These are phyloP conservation scores for Myiagra hebetior DNA, from an alignment of 2,113 vertebrate species.

Conservation along the genomic window DNA sequence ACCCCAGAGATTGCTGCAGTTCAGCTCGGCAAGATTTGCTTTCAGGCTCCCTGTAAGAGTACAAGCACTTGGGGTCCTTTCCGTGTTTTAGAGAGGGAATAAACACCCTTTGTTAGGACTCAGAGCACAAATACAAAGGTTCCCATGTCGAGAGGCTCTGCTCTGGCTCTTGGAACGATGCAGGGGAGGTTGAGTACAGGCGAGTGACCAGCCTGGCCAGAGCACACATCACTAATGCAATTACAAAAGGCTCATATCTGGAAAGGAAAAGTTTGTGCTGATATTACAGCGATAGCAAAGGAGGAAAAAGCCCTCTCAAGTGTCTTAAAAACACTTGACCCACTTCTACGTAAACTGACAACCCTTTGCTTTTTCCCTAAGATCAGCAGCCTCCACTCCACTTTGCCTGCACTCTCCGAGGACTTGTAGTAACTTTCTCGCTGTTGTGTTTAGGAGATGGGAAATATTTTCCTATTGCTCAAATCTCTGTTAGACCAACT, in stretches of 20 bases:
- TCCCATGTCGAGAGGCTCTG: neutral
- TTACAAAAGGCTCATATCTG: neutral
- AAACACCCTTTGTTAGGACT: neutral
- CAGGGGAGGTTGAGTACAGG: neutral
- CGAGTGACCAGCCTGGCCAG: rapidly evolving
- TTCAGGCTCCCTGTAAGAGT: neutral
- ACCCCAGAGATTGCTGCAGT: neutral
- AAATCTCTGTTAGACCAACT: neutral
- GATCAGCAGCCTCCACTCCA: neutral
- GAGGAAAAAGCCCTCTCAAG: neutral
- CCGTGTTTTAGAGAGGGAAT: neutral
- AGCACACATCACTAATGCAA: rapidly evolving
- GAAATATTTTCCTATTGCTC: neutral
- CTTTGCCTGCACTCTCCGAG: rapidly evolving
- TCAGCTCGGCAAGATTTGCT: neutral
- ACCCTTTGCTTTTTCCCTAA: neutral
- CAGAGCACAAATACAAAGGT: neutral
- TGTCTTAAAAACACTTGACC: constrained; percentile 24
- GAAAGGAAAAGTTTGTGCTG: constrained; percentile 5
- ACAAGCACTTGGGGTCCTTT: neutral
- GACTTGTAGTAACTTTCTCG: neutral
- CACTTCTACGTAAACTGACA: neutral
- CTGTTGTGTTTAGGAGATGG: neutral
- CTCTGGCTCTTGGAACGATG: neutral
- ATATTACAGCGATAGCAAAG: neutral